A percentile compares a stretch with the other conserved stretches of the same genome.
Evolutionary conservation across 2,113 vertebrate species (phyloP).

Genomic region (Vulpes lagopus): DNA sequence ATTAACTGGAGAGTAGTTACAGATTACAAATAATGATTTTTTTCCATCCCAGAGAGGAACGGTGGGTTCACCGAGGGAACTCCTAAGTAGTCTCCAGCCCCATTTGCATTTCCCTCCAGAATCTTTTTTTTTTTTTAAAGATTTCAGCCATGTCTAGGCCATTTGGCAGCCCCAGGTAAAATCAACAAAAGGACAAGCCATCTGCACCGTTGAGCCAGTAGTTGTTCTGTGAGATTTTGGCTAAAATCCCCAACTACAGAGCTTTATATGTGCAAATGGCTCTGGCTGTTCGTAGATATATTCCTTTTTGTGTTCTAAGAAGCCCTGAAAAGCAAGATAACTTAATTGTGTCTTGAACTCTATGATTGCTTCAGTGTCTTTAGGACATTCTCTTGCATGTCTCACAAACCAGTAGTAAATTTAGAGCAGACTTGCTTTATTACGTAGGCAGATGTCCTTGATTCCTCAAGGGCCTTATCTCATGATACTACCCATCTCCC

Average conservation of each 20-base stretch:
- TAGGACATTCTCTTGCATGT: neutral
- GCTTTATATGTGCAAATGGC: slow-evolving; percentile 21
- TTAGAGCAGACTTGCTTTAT: neutral
- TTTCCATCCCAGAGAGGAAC: neutral
- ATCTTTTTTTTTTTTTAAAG: neutral
- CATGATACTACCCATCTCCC: too few species aligned
- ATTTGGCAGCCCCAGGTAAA: slow-evolving; percentile 54
- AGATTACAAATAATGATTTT: neutral
- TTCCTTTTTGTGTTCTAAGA: neutral
- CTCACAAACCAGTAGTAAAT: rapidly evolving
- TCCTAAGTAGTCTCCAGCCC: neutral
- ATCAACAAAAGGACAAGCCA: neutral
- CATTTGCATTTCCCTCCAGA: slow-evolving; percentile 26
- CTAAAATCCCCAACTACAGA: slow-evolving; percentile 29
- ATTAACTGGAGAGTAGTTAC: slow-evolving; percentile 24
- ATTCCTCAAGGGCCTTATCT: neutral
- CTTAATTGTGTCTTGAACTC: neutral
- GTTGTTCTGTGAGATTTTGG: neutral
- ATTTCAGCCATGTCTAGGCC: neutral
- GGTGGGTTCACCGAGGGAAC: neutral
- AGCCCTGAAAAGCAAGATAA: slow-evolving; percentile 52
- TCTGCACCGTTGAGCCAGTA: neutral
- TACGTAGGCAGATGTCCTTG: neutral
- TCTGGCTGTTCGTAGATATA: neutral
- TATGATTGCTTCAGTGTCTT: neutral